Evolutionary conservation across 2,113 vertebrate species (phyloP).

Genomic region (Tachysurus vachellii): DNA sequence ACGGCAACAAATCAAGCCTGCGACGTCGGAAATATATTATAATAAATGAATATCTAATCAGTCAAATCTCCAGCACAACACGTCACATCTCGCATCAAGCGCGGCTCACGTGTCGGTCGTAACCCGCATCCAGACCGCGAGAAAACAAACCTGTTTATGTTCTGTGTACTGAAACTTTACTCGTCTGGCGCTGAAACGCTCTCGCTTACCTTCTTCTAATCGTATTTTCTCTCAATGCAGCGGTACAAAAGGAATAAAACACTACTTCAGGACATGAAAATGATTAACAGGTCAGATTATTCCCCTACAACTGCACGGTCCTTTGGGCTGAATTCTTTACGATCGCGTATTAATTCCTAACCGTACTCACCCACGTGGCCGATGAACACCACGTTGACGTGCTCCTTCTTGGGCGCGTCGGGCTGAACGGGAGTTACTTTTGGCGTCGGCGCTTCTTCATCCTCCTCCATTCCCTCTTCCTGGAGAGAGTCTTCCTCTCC

Average conservation of each 20-base stretch:
- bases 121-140: neutral
- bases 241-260: neutral
- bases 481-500: conserved; percentile 70
- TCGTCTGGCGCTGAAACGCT: neutral
- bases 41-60: too few relatives aligned
- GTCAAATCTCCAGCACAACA: too few relatives aligned
- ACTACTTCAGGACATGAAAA: neutral
- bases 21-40: too few relatives aligned
- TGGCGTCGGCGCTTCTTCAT: conserved; percentile 82
- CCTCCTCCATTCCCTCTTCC: conserved; percentile 83
- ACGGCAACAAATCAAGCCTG: neutral
- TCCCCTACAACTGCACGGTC: neutral
- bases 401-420: conserved; percentile 88
- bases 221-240: neutral
- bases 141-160: too few relatives aligned
- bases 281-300: neutral
- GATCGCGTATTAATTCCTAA: too few relatives aligned
- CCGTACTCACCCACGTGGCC: conserved; percentile 83
- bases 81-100: neutral
- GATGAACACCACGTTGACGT: conserved; percentile 90
- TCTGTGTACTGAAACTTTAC: neutral
- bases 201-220: neutral
- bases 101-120: neutral
- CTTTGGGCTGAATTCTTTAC: too few relatives aligned
- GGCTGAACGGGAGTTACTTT: conserved; percentile 79